A percentile compares a stretch with the other conserved stretches of the same genome.
These are phyloP conservation scores for Turritopsis dohrnii DNA, from an alignment of 30 jellyfish, hydroid and myxozoan species.

Conservation along the genomic window DNA sequence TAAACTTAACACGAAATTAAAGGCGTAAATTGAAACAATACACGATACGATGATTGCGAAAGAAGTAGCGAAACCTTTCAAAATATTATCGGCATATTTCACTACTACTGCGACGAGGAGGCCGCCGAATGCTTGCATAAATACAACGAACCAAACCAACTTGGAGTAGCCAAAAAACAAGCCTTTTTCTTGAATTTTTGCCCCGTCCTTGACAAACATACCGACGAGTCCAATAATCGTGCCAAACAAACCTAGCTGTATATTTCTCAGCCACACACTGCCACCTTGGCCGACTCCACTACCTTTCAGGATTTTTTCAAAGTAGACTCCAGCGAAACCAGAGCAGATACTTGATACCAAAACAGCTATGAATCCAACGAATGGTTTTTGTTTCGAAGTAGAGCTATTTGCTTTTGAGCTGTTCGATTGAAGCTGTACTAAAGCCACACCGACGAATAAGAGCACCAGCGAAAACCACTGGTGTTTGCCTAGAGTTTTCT, in stretches of 20 bases:
- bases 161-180: conserved; percentile 65
- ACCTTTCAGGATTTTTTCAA: conserved; percentile 90
- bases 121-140: conserved; percentile 97
- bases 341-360: conserved; percentile 86
- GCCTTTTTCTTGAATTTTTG: conserved; percentile 52
- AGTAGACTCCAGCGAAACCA: conserved; percentile 96
- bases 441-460: conserved; percentile 70
- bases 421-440: conserved; percentile 83
- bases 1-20: conserved; percentile 64
- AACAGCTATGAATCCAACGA: conserved; percentile 78
- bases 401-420: conserved; percentile 24
- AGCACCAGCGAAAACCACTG: conserved; percentile 84
- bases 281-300: conserved; percentile 34
- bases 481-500: conserved; percentile 37
- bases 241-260: conserved; percentile 85
- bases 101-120: conserved; percentile 89
- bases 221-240: conserved; percentile 60
- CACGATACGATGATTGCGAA: conserved; percentile 90
- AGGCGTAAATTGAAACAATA: conserved; percentile 61
- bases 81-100: conserved; percentile 88
- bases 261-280: conserved; percentile 67
- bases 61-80: conserved; percentile 92
- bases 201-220: conserved; percentile 52
- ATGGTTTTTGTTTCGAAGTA: conserved; percentile 51
- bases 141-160: conserved; percentile 63